Conservation (phyloP, 2,888 invertebrate species). For the Tortrix viridana region DNA sequence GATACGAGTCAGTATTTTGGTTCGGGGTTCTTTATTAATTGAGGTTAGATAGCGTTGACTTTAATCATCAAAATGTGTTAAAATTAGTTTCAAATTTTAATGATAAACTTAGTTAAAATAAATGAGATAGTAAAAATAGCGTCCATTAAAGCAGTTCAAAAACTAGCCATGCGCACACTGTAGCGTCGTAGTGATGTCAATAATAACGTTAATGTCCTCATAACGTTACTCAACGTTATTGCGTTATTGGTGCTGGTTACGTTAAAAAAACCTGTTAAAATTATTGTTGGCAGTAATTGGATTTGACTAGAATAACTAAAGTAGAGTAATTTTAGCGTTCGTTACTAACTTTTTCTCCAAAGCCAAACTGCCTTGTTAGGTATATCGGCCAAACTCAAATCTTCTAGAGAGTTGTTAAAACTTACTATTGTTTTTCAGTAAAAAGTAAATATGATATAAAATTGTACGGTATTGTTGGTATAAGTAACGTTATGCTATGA, state of each 20-base stretch:
- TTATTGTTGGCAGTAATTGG: constrained; percentile 7
- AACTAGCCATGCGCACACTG: not conserved
- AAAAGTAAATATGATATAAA: constrained; percentile 16
- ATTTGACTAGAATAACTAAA: constrained; percentile 30
- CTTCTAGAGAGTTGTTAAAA: constrained; percentile 5
- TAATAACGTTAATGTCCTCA: constrained; percentile 3
- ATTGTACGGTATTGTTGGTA: constrained; percentile 17
- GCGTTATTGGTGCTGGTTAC: not conserved
- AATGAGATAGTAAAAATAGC: no score
- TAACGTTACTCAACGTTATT: not conserved
- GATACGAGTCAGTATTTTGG: no score
- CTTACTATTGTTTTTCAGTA: constrained; percentile 11
- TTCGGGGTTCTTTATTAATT: no score
- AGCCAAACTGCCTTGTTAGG: constrained; percentile 30
- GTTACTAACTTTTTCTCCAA: constrained; percentile 15
- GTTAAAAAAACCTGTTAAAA: not conserved
- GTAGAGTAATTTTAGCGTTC: constrained; percentile 11
- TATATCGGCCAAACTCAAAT: constrained; percentile 3
- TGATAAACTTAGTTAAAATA: no score
- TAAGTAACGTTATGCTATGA: constrained; percentile 13
- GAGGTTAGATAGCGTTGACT: no score
- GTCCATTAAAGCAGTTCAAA: no score
- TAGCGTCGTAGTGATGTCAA: not conserved
- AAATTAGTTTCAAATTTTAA: no score
- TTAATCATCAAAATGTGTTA: no score